Base-by-base conservation (phyloP, 2,888 invertebrate genomes). In the Parelbella ahira region DNA sequence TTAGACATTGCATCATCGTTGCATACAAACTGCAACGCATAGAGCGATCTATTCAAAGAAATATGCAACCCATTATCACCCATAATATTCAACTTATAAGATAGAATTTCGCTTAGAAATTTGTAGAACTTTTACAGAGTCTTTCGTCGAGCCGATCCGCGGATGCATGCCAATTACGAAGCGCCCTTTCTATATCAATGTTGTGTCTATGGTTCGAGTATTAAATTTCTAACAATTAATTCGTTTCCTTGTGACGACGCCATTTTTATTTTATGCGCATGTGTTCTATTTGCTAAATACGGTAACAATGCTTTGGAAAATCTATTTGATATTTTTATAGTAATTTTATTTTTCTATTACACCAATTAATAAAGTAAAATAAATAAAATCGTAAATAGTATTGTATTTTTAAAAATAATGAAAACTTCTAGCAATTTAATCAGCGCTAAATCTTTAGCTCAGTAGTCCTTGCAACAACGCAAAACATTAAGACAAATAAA, bases 1-100 rank as follows among this genome's bases (percentile, higher is more conserved):
- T 80, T 79, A 78, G 70, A 56, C 59, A 70, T 83, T 84, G 68
- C 83, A 70, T 82, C 80, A 82, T 54, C 60, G 60, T 57, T 49
- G 55, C 52, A 50, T 49, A 45, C 47, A 33, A 4, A 2, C 15
- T 3, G 44, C 29, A 30, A 19, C 27, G 7, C 25, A 20, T 33
- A 12, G 27, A 10, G 7, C 11, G 10, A 12, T 13, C 24, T 18
- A 13, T 7, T 30, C n/a, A 9, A 12, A 12, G 1, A 38, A 23
- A 32, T 25, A 39, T 32, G n/a, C 39, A 32, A 5, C 15, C 39
- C 1, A 39, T 23, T 19, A 32, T 8, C 30, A 38, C 10, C 41
- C 25, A 6, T 33, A 33, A 8, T n/a, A n/a, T n/a, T n/a, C 4
- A 4, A 3, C 13, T 20, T 13, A 33, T 41, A 41, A 33, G 41